Base-by-base conservation (phyloP, 2,797 vertebrate species). In the Enteromius treurensis region DNA sequence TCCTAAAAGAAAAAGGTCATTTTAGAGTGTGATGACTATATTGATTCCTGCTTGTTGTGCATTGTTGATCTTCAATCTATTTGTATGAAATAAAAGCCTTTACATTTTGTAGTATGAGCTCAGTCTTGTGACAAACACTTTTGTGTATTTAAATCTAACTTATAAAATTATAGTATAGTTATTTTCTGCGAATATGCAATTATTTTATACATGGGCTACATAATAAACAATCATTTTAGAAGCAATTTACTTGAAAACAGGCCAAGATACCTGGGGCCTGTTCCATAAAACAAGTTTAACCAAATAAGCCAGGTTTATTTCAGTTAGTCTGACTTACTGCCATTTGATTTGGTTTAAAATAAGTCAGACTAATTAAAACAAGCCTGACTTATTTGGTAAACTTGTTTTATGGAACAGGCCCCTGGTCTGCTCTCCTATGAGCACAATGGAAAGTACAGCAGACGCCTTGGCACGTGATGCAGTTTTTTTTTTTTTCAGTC, bases 401-500 rank as follows among this genome's bases (percentile, higher is more conserved):
- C 26, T 26, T 26, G 26, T 26, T 26, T 26, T 26, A 26, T 26
- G 26, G 26, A 26, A 26, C 26, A 26, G 26, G 26, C 26, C 26
- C 26, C 26, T 26, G 7, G 53, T 67, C 26, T 73, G 80, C n/a
- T 21, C 29, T 40, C 68, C 49, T 11, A 2, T 10, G 13, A 49
- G 14, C 64, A 70, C 62, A 83, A 70, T 62, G 53, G 74, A 77
- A 77, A 83, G 81, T 78, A 51, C 19, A 70, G 75, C 17, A 21
- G 64, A 45, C 51, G 58, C 15, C 4, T 32, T 60, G 75, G 21
- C 82, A 83, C 82, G 82, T 83, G 82, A 83, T 64, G 53, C 67
- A 62, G 11, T 0, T 8, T 47, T 42, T 42, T 37, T 26, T 26
- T 37, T 77, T 60, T 45, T 26, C 67, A 34, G 82, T 60, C 45